phyloP scores from a whole-genome alignment of 2,888 invertebrate species.

The Drosophila limbata region DNA sequence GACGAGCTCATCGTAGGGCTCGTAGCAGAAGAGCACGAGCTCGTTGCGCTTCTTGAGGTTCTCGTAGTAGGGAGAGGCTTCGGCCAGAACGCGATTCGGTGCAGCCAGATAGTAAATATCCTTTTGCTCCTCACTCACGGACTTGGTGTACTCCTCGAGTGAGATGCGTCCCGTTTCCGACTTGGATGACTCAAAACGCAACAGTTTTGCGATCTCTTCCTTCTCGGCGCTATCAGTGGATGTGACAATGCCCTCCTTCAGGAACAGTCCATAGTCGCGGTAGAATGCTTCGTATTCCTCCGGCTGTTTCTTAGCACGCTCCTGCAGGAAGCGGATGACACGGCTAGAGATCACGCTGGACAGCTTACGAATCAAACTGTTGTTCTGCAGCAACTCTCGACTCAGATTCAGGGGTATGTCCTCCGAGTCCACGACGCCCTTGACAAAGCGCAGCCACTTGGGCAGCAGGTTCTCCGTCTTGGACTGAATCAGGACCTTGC shows the following conservation, averaged over 20 bases:
- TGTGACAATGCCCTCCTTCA: conserved; percentile 98
- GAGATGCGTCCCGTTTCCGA: conserved; percentile 88
- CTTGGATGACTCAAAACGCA: conserved; percentile 96
- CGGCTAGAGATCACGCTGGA: conserved; percentile 93
- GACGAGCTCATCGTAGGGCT: conserved; percentile 98
- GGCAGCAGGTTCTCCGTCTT: conserved; percentile 96
- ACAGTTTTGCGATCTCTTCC: conserved; percentile 95
- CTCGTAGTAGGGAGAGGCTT: conserved; percentile 97
- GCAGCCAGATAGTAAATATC: conserved; percentile 97
- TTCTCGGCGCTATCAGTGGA: conserved; percentile 92
- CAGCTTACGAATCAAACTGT: conserved; percentile 94
- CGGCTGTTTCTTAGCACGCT: conserved; percentile 93
- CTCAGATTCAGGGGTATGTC: conserved; percentile 99
- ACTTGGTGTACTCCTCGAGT: conserved; percentile 91
- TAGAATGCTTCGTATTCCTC: conserved; percentile 94
- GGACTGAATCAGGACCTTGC: conserved; percentile 96
- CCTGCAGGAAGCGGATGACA: conserved; percentile 93
- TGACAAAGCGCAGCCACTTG: conserved; percentile 97
- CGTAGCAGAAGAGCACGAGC: conserved; percentile 98
- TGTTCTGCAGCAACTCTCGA: conserved; percentile 97
- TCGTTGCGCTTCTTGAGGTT: conserved; percentile 94
- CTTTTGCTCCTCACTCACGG: conserved; percentile 90
- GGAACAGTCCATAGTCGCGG: conserved; percentile 95
- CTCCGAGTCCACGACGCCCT: conserved; percentile 99
- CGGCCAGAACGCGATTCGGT: conserved; percentile 96